Base-by-base conservation (phyloP, 2,113 vertebrate species). In the Cryptotis parvus region DNA sequence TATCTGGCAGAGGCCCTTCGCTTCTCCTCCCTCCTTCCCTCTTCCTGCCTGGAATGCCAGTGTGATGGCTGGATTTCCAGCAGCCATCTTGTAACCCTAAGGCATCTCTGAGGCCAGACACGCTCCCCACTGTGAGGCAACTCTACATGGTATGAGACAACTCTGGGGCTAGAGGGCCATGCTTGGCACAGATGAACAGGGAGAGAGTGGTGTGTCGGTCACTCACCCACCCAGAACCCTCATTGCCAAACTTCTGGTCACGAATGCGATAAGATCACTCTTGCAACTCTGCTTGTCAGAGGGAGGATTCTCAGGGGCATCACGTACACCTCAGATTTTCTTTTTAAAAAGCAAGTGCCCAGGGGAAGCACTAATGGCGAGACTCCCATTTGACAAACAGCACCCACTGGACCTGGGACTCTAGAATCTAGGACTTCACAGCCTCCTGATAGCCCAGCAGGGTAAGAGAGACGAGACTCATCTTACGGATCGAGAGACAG, bases 221-320 rank as follows among this genome's bases (percentile, higher is more conserved):
- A 52, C 12, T 27, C 76, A n/a, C 9, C 24, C 49, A 33, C 26
- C 77, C 29, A 55, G 74, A 55, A 68, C 7, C n/a, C 49, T 29
- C 14, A 85, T 1, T 49, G 79, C 31, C 55, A 75, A 68, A 52
- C 27, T 43, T 94, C 26, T 26, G 58, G 18, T 63, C 49, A 45
- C 2, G 58, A 29, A n/a, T n/a, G 68, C 70, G 15, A 80, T 75
- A 89, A 92, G 76, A 83, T 22, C 22, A 22, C 58, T 27, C 2
- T 41, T n/a, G n/a, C 39, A 11, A 41, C 81, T 78, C 37, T 90
- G 74, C 7, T 63, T 80, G 26, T 87, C 81, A 9, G 31, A 66
- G 65, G 29, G 45, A 6, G 45, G 10, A 26, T 93, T 68, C 81
- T 93, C 27, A 52, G 88, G 43, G 69, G 91, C 80, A 66, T 80